Conservation (phyloP, 1,140 invertebrate genomes). For the honey bee (Apis mellifera) region Amel_HAv3.1 CM009936.2:14479501-14480000, state of each 20-base stretch:
- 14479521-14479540: slow-evolving; percentile 59
- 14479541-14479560: slow-evolving; percentile 54
- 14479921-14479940: not conserved
- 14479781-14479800: not conserved
- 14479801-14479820: not conserved
- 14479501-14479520: slow-evolving; percentile 41
- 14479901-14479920: not conserved
- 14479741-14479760: not conserved
- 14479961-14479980: too few relatives aligned
- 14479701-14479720: not conserved
- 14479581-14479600: slow-evolving; percentile 55
- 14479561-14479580: slow-evolving; percentile 58
- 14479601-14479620: slow-evolving; percentile 54
- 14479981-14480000: too few relatives aligned
- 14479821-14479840: not conserved
- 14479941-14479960: not conserved
- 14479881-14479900: not conserved
- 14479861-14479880: not conserved
- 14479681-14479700: not conserved
- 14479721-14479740: not conserved
- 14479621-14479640: slow-evolving; percentile 64
- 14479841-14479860: not conserved
- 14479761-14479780: not conserved
- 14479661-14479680: slow-evolving; percentile 25
- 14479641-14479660: slow-evolving; percentile 50